Conservation (phyloP, 2,888 invertebrate genomes). For the Nematopogon swammerdamellus region DNA sequence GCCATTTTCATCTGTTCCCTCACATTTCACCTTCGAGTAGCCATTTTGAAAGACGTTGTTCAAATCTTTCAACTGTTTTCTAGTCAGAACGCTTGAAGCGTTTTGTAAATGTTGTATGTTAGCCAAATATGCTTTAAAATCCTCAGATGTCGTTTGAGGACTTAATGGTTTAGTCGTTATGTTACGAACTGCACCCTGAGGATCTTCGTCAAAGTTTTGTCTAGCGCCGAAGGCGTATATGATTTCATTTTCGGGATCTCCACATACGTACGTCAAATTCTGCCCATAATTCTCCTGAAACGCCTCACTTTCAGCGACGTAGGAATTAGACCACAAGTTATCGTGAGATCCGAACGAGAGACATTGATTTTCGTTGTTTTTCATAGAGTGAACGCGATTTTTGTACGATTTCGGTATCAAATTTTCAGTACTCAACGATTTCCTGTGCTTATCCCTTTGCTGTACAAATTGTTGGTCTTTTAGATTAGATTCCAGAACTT, state of each 20-base stretch:
- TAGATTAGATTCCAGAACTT: conserved; percentile 28
- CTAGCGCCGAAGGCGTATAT: conserved; percentile 45
- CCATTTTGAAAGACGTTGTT: conserved; percentile 58
- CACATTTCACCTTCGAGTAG: conserved; percentile 43
- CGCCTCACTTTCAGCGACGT: conserved; percentile 34
- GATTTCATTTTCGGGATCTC: conserved; percentile 49
- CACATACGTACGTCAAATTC: conserved; percentile 37
- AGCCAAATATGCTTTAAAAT: conserved; percentile 67
- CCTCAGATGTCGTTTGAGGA: conserved; percentile 64
- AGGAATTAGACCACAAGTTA: conserved; percentile 46
- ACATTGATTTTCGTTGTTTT: conserved; percentile 26
- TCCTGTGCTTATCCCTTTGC: conserved; percentile 31
- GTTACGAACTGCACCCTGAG: conserved; percentile 45
- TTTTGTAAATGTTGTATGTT: conserved; percentile 72
- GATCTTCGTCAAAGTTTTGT: conserved; percentile 33
- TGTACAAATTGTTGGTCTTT: conserved; percentile 19
- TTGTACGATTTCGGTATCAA: conserved; percentile 50
- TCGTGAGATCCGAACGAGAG: conserved; percentile 46
- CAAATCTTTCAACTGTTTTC: conserved; percentile 59
- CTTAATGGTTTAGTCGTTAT: conserved; percentile 64
- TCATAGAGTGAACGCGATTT: conserved; percentile 29
- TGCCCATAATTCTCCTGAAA: conserved; percentile 17
- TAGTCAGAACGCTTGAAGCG: conserved; percentile 60
- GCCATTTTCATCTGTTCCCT: conserved; percentile 22
- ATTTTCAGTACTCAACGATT: conserved; percentile 61